Evolutionary conservation across 1,140 invertebrate genomes (phyloP), one percentile per base, ranked within the genome.

Genomic region (Berghia stephanieae): DNA sequence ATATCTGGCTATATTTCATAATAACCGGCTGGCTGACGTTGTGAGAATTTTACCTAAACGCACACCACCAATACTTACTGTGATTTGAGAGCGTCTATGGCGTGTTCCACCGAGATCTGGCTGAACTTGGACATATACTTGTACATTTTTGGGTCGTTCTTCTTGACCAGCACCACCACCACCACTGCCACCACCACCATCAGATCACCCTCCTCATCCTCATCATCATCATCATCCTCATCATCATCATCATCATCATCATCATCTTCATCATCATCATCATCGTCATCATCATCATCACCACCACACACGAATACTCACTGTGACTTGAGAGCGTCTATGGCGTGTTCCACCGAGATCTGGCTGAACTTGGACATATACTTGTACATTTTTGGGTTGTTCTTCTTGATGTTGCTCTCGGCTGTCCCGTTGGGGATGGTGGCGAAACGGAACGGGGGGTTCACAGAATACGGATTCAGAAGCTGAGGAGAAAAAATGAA

Each of bases 361-460:
- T 94, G 94, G 86, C 97, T 98, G 76, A 87, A 98, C 87, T 92
- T 91, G 81, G 91, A 92, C 95, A 99, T 99, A 90, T 99, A 99
- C 27, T 92, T 89, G 88, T 98, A 95, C 93, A 99, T 97, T 60
- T 94, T 93, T 0, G 87, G 88, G 80, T 92, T 91, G 91, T 97
- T 98, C 70, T 94, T 92, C 75, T 87, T 88, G 49, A 99, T 91
- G 0, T 97, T 98, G 38, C 96, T 96, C 85, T 99, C 97, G 0
- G 97, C 97, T 88, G 98, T 98, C 60, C 96, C 98, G 91, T 93
- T 96, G 1, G 96, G 96, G 57, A 98, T 96, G 0, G 98, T 99
- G n/a, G 96, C 97, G 89, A 96, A 99, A 88, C 94, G 96, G 82
- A 98, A 96, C 80, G 95, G 93, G 1, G 98, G 98, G 84, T 96